Conservation (phyloP, 2,888 invertebrate species). For the Xylota segnis region DNA sequence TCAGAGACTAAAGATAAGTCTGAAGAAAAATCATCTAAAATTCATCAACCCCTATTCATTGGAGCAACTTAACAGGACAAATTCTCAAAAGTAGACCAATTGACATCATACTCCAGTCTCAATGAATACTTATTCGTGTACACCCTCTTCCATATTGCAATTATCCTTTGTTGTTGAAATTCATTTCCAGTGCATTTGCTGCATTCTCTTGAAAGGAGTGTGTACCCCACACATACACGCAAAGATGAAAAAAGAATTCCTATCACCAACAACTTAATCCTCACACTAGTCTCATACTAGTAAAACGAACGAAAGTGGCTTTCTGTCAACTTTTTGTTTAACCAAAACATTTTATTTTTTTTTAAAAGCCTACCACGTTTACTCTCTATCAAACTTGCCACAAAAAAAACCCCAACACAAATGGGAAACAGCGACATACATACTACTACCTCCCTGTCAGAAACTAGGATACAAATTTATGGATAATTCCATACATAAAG, state of each 20-base stretch:
- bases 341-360: constrained; percentile 16
- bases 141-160: constrained; percentile 37
- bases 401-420: constrained; percentile 16
- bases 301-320: constrained; percentile 30
- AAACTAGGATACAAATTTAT: constrained; percentile 21
- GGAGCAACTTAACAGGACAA: constrained; percentile 61
- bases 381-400: constrained; percentile 14
- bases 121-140: constrained; percentile 46
- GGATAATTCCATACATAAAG: constrained; percentile 16
- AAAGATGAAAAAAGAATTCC: constrained; percentile 1
- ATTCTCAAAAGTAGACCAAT: constrained; percentile 53
- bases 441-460: neutral
- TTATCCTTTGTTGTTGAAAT: constrained; percentile 52
- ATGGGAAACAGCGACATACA: constrained; percentile 23
- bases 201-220: constrained; percentile 24
- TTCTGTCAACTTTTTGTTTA: constrained; percentile 33
- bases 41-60: constrained; percentile 56
- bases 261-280: constrained; percentile 45
- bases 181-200: constrained; percentile 21
- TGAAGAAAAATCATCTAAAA: constrained; percentile 30
- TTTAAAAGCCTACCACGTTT: neutral
- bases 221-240: neutral
- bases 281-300: constrained; percentile 13
- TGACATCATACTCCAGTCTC: constrained; percentile 58
- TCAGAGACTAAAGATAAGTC: neutral